Percentiles rank a stretch among this genome's conserved stretches.
Evolutionary conservation across 2,113 vertebrate genomes (phyloP).

Genomic region (Cynopterus brachyotis): DNA sequence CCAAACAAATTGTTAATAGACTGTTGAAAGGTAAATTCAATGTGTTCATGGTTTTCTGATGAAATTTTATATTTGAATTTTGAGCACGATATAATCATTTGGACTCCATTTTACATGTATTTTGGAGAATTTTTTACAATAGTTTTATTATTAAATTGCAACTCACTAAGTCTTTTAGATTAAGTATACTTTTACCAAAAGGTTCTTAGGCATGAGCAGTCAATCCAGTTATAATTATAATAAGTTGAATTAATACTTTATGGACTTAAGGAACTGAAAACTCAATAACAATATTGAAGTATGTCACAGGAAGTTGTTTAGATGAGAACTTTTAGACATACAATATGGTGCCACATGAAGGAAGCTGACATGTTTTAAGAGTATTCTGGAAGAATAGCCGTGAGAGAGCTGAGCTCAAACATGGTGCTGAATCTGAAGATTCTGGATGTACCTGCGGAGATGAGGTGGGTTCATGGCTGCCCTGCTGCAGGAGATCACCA

Average conservation of each 20-base stretch:
- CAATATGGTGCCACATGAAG: not conserved
- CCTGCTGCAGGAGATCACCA: not conserved
- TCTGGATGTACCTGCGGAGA: not conserved
- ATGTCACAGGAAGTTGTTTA: not conserved
- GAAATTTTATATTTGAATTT: constrained; percentile 57
- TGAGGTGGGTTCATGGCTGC: not conserved
- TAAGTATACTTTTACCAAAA: not conserved
- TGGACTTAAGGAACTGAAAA: not conserved
- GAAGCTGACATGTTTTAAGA: not conserved
- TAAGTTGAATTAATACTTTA: not conserved
- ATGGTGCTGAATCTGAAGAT: not conserved
- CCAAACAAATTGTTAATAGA: constrained; percentile 68
- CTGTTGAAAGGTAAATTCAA: constrained; percentile 65
- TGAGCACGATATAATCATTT: not conserved
- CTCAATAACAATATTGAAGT: not conserved
- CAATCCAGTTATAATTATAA: not conserved
- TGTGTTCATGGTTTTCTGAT: constrained; percentile 1
- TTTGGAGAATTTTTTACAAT: not conserved
- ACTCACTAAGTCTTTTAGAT: not conserved
- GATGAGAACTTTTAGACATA: not conserved
- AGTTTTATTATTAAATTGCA: constrained; percentile 1
- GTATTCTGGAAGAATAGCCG: not conserved
- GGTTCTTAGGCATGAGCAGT: not conserved
- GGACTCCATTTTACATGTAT: not conserved
- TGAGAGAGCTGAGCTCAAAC: not conserved